Conservation (phyloP, 2,797 vertebrate genomes). For the Podarcis lilfordi region DNA sequence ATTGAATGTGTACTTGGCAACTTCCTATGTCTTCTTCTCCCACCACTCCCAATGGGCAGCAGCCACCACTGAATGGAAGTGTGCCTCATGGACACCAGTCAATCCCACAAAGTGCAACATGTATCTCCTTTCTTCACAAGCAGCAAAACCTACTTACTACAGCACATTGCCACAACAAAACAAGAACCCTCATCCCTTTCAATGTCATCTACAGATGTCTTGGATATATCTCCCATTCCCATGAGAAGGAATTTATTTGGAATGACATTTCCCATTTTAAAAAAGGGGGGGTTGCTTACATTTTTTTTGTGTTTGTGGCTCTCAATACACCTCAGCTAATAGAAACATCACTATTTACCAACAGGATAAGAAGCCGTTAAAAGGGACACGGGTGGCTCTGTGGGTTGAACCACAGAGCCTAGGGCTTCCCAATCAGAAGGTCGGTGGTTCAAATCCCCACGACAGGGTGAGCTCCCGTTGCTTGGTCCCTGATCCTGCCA, state of each 20-base stretch:
- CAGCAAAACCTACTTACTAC: neutral
- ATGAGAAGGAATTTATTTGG: conserved; percentile 45
- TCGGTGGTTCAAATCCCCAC: too few relatives aligned
- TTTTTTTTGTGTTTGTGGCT: neutral
- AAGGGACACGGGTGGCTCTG: too few relatives aligned
- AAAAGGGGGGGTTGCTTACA: conserved; percentile 44
- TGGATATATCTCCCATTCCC: neutral
- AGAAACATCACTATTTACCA: conserved; percentile 65
- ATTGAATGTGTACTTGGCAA: too few relatives aligned
- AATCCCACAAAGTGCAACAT: too few relatives aligned
- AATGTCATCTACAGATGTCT: neutral
- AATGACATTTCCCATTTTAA: conserved; percentile 37
- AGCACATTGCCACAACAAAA: neutral
- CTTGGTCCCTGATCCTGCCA: too few relatives aligned
- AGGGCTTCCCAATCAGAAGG: too few relatives aligned
- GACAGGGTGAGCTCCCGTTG: too few relatives aligned
- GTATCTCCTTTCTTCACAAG: neutral
- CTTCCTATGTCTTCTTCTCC: too few relatives aligned
- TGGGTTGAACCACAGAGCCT: too few relatives aligned
- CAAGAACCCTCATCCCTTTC: neutral
- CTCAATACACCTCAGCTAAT: conserved; percentile 55
- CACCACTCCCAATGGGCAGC: too few relatives aligned
- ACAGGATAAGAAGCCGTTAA: conserved; percentile 64
- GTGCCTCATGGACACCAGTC: too few relatives aligned
- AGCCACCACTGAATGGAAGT: too few relatives aligned